Evolutionary conservation across 2,113 vertebrate genomes (phyloP).

Genomic region (Gobiocypris rarus): DNA sequence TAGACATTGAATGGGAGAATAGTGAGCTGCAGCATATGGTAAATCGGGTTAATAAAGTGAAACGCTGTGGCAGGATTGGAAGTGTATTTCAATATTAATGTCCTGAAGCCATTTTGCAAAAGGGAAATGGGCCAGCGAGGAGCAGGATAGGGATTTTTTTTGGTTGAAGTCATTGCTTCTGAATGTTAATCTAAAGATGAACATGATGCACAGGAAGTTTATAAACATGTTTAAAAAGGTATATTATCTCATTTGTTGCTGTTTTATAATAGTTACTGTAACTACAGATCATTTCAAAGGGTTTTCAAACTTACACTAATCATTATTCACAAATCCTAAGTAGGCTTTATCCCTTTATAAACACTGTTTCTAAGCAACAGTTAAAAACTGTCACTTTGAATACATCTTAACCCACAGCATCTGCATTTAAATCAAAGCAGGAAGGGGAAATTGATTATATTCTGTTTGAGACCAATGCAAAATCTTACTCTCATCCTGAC

Average conservation of each 20-base stretch:
- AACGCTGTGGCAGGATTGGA: not conserved
- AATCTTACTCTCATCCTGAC: not conserved
- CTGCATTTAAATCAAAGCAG: not conserved
- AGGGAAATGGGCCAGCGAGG: not conserved
- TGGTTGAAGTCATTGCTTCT: not conserved
- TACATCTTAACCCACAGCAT: not conserved
- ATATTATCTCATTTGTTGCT: not conserved
- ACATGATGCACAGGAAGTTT: no score
- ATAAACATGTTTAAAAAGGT: no score
- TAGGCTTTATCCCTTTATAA: not conserved
- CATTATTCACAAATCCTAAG: not conserved
- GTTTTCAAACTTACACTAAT: not conserved
- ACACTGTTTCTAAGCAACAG: not conserved
- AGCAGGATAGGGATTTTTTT: not conserved
- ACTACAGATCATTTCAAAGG: not conserved
- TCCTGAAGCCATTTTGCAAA: conserved; percentile 1
- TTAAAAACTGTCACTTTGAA: not conserved
- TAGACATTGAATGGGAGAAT: not conserved
- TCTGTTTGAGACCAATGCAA: not conserved
- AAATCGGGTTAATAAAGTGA: not conserved
- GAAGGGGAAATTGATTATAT: not conserved
- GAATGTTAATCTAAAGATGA: no score
- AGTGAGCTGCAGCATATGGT: not conserved
- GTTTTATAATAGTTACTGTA: not conserved
- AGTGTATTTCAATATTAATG: not conserved